A percentile compares a stretch with the other conserved stretches of the same genome.
Conservation (phyloP, 2,888 invertebrate genomes). For the Melitaea athalia region DNA sequence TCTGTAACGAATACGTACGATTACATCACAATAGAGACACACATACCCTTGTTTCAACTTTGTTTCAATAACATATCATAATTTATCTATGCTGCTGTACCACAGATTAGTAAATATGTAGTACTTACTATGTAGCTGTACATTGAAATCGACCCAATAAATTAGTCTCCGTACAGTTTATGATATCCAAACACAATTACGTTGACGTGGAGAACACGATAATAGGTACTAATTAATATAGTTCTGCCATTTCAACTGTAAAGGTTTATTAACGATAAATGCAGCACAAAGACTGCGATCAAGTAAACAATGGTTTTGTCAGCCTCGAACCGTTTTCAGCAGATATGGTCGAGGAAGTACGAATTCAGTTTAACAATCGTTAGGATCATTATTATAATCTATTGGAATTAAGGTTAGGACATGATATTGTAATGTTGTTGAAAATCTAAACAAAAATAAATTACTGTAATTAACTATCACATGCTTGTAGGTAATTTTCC, state of each 20-base stretch:
- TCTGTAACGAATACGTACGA: too few relatives aligned
- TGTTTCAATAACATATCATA: neutral
- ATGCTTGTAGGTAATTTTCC: too few relatives aligned
- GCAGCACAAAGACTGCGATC: slow-evolving; percentile 51
- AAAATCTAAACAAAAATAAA: neutral
- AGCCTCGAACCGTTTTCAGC: slow-evolving; percentile 16
- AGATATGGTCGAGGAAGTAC: slow-evolving; percentile 33
- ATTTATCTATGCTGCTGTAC: neutral
- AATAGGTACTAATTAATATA: slow-evolving; percentile 55
- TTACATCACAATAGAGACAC: too few relatives aligned
- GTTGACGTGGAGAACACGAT: slow-evolving; percentile 31
- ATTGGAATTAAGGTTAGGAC: slow-evolving; percentile 11
- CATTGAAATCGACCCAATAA: slow-evolving; percentile 5
- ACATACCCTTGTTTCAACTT: neutral
- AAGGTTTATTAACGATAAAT: slow-evolving; percentile 49
- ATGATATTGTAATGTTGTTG: neutral
- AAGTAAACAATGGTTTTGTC: slow-evolving; percentile 52
- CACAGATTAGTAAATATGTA: too few relatives aligned
- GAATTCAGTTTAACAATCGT: slow-evolving; percentile 37
- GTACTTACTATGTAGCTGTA: too few relatives aligned
- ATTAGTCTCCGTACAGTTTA: slow-evolving; percentile 1
- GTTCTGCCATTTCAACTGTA: slow-evolving; percentile 44
- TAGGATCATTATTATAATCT: slow-evolving; percentile 11
- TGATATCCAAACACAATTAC: slow-evolving; percentile 25
- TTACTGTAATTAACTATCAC: too few relatives aligned